Evolutionary conservation across 1,140 invertebrate genomes (phyloP), one percentile per base, ranked within the genome.

Genomic region (Lepidostoma basale): DNA sequence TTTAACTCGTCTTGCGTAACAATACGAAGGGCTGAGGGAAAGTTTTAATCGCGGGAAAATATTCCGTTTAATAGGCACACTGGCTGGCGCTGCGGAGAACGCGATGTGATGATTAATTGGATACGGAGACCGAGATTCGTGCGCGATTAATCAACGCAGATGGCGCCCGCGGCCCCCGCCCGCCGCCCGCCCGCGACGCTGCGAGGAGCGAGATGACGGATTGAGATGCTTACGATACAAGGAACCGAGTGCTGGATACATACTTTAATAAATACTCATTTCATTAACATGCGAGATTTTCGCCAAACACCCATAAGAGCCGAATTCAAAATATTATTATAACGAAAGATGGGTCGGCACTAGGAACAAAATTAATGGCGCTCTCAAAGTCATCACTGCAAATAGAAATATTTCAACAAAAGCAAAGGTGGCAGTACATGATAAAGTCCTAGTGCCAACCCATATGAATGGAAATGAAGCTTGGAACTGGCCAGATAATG

Each of bases 1-100:
- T n/a, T n/a, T n/a, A n/a, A n/a, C n/a, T n/a, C n/a, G n/a, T n/a
- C n/a, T n/a, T n/a, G n/a, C n/a, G n/a, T n/a, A n/a, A n/a, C n/a
- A n/a, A n/a, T n/a, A n/a, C n/a, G n/a, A n/a, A n/a, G n/a, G n/a
- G n/a, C n/a, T n/a, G n/a, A n/a, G n/a, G n/a, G n/a, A n/a, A 56
- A 56, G 26, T 56, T 56, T 56, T 56, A 56, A 56, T 56, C 52
- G 26, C 52, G 22, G 22, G 52, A 56, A 56, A 56, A 56, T 16
- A 14, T 56, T 56, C 52, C 25, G 12, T 30, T 56, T 33, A 56
- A n/a, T n/a, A n/a, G n/a, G n/a, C n/a, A n/a, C n/a, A n/a, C n/a
- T n/a, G n/a, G n/a, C n/a, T 56, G 12, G 16, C 52, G 47, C 36
- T 56, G 36, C 22, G 52, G 22, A 10, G 52, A 56, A 56, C 52